Percentiles rank a stretch among this genome's conserved stretches.
phyloP scores from a whole-genome alignment of 2,888 invertebrate genomes.

The Emmelina monodactyla region DNA sequence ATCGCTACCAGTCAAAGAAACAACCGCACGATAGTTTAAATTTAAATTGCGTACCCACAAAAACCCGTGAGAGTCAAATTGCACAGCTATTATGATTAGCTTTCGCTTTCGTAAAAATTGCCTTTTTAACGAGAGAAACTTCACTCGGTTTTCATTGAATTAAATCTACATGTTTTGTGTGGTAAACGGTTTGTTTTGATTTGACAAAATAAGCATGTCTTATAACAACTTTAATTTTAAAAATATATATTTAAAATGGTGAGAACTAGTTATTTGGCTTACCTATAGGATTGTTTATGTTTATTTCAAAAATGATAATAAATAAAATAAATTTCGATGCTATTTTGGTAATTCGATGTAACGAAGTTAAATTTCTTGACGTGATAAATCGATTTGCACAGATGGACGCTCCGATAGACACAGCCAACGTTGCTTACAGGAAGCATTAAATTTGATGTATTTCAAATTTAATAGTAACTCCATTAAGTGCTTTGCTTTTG shows the following conservation, averaged over 20 bases:
- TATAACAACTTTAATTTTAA: no score
- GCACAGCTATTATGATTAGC: conserved; percentile 17
- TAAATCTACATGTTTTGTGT: no score
- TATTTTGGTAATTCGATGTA: neutral
- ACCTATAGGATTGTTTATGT: no score
- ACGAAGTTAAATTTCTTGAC: neutral
- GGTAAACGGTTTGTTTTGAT: no score
- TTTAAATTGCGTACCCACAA: conserved; percentile 28
- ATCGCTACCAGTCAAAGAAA: conserved; percentile 13
- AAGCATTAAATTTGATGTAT: no score
- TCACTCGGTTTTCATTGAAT: no score
- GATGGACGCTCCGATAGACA: neutral
- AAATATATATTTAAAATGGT: no score
- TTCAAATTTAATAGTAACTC: no score
- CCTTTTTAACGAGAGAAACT: no score
- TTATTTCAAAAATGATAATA: neutral
- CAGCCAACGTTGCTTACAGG: neutral
- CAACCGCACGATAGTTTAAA: conserved; percentile 8
- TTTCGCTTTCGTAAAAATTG: conserved; percentile 35
- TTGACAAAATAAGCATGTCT: no score
- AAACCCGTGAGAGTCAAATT: conserved; percentile 24
- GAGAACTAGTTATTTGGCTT: no score
- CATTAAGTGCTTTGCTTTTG: no score
- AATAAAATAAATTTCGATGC: neutral
- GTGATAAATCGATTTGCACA: neutral